Base-by-base conservation (phyloP, 2,888 invertebrate genomes). In the Dexiosoma caninum region DNA sequence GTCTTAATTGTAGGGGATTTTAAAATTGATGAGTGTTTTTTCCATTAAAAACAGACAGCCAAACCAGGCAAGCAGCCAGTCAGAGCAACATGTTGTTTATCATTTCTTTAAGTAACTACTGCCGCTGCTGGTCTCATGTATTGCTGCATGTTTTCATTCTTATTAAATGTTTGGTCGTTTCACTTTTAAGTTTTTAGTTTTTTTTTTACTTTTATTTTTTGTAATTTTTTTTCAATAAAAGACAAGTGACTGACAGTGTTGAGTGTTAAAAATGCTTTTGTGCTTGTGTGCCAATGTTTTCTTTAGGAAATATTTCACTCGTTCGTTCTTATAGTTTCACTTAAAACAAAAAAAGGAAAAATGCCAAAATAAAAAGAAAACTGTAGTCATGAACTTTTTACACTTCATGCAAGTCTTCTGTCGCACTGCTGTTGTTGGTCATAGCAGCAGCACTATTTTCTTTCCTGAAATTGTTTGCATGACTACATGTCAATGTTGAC, bases 191-290 rank as follows among this genome's bases (percentile, higher is more conserved):
- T 6, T 57, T 14, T 42, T 27, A 23, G 27, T 35, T 16, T 44
- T 55, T 57, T n/a, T 60, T 44, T n/a, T n/a, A n/a, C n/a, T n/a
- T n/a, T n/a, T n/a, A n/a, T n/a, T n/a, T n/a, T n/a, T n/a, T n/a
- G n/a, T n/a, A n/a, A n/a, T n/a, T n/a, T 60, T 35, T 30, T 44
- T 62, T 44, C 37, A 42, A 30, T 42, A 57, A 55, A 72, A 67
- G 77, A 69, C 81, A 81, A 81, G 81, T 81, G 81, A 81, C 72
- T 77, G 81, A 81, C 81, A 81, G 81, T 81, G 81, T 77, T 81
- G 81, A 81, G 81, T 81, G 81, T 76, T 81, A 81, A 81, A 81
- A 72, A 81, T 81, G 81, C 77, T 69, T 81, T 81, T 81, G 81
- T 69, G 67, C 77, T 72, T 72, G 71, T 77, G 67, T 81, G 81